Evolutionary conservation across 2,113 vertebrate genomes (phyloP).

Genomic region (Syngnathus floridae): DNA sequence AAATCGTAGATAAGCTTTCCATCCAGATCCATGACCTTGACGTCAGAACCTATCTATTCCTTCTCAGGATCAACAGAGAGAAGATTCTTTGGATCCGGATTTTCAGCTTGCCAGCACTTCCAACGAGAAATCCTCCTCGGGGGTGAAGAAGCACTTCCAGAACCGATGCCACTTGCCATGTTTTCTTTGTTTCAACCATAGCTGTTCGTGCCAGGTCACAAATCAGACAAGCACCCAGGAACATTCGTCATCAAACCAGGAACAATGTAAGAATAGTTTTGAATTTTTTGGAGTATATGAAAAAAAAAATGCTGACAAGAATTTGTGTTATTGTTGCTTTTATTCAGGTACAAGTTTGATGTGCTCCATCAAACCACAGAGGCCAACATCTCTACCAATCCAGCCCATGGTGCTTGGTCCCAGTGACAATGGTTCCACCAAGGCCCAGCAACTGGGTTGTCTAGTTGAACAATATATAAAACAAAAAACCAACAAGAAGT

Average conservation of each 20-base stretch:
- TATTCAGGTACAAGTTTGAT: constrained; percentile 58
- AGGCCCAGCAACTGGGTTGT: constrained; percentile 72
- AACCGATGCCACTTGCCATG: constrained; percentile 42
- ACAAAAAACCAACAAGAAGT: constrained; percentile 69
- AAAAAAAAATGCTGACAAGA: background rate
- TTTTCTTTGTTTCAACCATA: constrained; percentile 73
- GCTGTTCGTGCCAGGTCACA: constrained; percentile 61
- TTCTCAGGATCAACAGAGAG: background rate
- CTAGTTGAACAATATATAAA: constrained; percentile 82
- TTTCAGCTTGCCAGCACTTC: constrained; percentile 75
- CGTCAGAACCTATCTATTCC: background rate
- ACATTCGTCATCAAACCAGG: constrained; percentile 25
- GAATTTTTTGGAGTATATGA: background rate
- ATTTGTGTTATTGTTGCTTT: background rate
- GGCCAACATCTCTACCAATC: constrained; percentile 91
- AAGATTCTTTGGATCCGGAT: constrained; percentile 5
- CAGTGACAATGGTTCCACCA: constrained; percentile 70
- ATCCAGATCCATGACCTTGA: background rate
- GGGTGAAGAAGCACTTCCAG: constrained; percentile 71
- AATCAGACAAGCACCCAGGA: constrained; percentile 20
- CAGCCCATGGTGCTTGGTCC: constrained; percentile 90
- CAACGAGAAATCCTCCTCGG: constrained; percentile 70
- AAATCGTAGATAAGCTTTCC: background rate
- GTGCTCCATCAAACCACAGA: constrained; percentile 85
- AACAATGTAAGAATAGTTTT: constrained; percentile 28